phyloP scores from a whole-genome alignment of 1,140 invertebrate species.

The Heliothis virescens region DNA sequence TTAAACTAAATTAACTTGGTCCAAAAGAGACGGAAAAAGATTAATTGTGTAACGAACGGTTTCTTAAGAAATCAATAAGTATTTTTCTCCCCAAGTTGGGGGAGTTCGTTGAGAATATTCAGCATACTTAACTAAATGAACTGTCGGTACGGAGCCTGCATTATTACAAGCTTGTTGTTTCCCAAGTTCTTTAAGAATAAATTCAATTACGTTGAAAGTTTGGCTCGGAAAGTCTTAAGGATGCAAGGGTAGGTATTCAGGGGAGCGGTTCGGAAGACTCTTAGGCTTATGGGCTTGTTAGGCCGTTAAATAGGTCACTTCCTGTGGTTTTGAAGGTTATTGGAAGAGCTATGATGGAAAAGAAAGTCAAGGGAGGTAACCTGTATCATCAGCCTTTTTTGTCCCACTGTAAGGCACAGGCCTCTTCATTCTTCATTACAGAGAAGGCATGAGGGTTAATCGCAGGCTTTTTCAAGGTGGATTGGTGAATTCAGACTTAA shows the following conservation, averaged over 20 bases:
- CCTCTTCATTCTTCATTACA: too few species aligned
- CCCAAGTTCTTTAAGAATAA: conserved; percentile 28
- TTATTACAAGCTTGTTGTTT: conserved; percentile 47
- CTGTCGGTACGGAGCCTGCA: conserved; percentile 41
- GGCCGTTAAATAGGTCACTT: background rate
- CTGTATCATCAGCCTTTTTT: too few species aligned
- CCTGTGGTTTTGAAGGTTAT: too few species aligned
- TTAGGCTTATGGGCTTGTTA: background rate
- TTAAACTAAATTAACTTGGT: conserved; percentile 43
- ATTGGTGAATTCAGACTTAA: too few species aligned
- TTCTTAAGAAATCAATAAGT: conserved; percentile 50
- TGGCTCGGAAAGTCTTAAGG: background rate
- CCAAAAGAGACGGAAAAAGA: conserved; percentile 24
- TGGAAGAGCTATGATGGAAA: too few species aligned
- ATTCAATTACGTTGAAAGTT: conserved; percentile 41
- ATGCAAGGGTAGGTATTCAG: too few species aligned
- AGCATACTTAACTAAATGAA: conserved; percentile 55
- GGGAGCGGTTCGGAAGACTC: background rate
- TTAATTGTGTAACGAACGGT: conserved; percentile 29
- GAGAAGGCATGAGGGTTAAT: too few species aligned
- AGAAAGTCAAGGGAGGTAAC: too few species aligned
- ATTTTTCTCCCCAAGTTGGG: conserved; percentile 42
- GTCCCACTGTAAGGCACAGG: too few species aligned
- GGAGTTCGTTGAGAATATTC: conserved; percentile 43
- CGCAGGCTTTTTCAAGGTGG: too few species aligned